These are phyloP conservation scores for Rhynchophorus ferrugineus DNA, from an alignment of 1,140 invertebrate species.

Conservation along the genomic window DNA sequence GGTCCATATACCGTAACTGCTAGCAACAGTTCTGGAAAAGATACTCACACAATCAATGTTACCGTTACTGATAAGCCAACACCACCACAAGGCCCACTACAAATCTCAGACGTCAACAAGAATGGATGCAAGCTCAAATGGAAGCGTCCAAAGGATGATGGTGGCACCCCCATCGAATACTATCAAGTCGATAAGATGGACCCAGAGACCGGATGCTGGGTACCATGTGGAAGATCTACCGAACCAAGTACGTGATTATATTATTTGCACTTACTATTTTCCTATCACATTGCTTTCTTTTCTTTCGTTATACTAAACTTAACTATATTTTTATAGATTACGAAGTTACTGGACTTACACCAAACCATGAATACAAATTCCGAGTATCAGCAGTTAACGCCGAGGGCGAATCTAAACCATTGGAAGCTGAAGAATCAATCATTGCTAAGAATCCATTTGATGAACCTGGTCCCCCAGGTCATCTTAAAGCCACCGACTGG, in stretches of 20 bases:
- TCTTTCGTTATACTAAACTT: background rate
- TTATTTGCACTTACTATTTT: slow-evolving; percentile 5
- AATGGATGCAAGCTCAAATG: slow-evolving; percentile 91
- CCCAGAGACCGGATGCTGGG: slow-evolving; percentile 88
- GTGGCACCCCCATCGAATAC: slow-evolving; percentile 80
- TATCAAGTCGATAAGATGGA: slow-evolving; percentile 94
- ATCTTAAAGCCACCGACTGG: slow-evolving; percentile 89
- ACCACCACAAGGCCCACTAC: slow-evolving; percentile 81
- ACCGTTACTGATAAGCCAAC: slow-evolving; percentile 86
- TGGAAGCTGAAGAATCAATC: slow-evolving; percentile 79
- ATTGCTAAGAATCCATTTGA: slow-evolving; percentile 95
- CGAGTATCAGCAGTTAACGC: slow-evolving; percentile 92
- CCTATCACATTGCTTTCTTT: background rate
- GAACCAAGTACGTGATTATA: slow-evolving; percentile 56
- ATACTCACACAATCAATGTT: slow-evolving; percentile 83
- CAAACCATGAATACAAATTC: slow-evolving; percentile 91
- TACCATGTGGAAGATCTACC: slow-evolving; percentile 75
- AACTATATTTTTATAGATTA: slow-evolving; percentile 46
- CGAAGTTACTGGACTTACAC: slow-evolving; percentile 79
- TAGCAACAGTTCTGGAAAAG: slow-evolving; percentile 77
- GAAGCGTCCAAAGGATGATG: slow-evolving; percentile 87
- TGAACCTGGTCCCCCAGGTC: slow-evolving; percentile 86
- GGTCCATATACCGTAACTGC: slow-evolving; percentile 85
- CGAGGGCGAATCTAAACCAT: slow-evolving; percentile 91
- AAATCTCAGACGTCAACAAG: slow-evolving; percentile 84